Evolutionary conservation across 2,888 invertebrate genomes (phyloP).

Genomic region (Autographa gamma): DNA sequence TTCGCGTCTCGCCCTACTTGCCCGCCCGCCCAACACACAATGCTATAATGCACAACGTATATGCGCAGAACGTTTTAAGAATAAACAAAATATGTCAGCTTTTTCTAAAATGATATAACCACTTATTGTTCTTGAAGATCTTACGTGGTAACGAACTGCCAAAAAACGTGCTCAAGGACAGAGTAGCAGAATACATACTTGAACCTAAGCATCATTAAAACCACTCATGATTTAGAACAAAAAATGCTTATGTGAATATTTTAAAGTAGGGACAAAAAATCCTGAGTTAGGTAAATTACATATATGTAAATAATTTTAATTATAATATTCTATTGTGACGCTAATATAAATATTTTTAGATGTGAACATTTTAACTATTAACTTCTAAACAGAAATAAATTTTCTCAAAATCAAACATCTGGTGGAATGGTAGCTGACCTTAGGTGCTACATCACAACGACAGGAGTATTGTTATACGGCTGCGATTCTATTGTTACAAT

Average conservation of each 20-base stretch:
- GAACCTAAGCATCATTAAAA: slow-evolving; percentile 43
- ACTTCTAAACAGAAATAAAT: slow-evolving; percentile 2
- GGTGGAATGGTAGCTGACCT: slow-evolving; percentile 18
- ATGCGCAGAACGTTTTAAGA: slow-evolving; percentile 42
- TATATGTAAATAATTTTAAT: background rate
- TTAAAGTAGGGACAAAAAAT: slow-evolving; percentile 42
- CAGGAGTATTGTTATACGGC: slow-evolving; percentile 39
- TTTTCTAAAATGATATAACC: background rate
- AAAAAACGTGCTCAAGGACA: slow-evolving; percentile 70
- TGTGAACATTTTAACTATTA: too few species aligned
- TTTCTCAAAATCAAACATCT: slow-evolving; percentile 22
- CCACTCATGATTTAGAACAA: slow-evolving; percentile 37
- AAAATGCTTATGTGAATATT: slow-evolving; percentile 50
- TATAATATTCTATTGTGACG: background rate
- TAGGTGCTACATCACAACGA: slow-evolving; percentile 22
- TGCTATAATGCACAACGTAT: slow-evolving; percentile 45
- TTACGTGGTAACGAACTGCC: slow-evolving; percentile 31
- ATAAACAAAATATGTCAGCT: slow-evolving; percentile 8
- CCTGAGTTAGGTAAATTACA: background rate
- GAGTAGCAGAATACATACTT: slow-evolving; percentile 45
- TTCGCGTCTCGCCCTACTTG: slow-evolving; percentile 87
- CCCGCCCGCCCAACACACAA: slow-evolving; percentile 77
- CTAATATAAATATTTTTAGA: background rate
- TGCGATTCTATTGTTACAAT: slow-evolving; percentile 50
- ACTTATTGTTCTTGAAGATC: background rate